A percentile compares a stretch with the other conserved stretches of the same genome.
These are phyloP conservation scores for Ceuthmochares aereus DNA, from an alignment of 2,113 vertebrate species.

Conservation along the genomic window DNA sequence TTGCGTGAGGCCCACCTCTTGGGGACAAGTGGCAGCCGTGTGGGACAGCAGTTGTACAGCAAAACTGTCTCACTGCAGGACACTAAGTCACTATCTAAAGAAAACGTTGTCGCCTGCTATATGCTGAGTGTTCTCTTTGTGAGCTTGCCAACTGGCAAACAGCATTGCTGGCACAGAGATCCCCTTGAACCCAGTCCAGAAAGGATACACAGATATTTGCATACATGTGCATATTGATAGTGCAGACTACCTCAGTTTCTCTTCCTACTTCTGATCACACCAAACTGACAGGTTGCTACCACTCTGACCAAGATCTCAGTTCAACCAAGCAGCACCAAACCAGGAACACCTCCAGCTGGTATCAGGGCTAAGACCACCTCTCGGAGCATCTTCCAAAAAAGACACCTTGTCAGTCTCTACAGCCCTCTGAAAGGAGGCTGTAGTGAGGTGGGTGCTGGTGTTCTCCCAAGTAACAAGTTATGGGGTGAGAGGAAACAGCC, in stretches of 20 bases:
- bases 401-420: too few relatives aligned
- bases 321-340: not conserved
- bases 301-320: not conserved
- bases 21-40: not conserved
- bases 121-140: not conserved
- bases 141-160: not conserved
- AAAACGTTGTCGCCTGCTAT: not conserved
- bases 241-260: not conserved
- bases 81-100: not conserved
- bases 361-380: not conserved
- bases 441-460: too few relatives aligned
- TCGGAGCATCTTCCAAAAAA: not conserved
- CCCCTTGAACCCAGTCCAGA: not conserved
- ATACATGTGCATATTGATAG: fast-evolving
- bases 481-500: too few relatives aligned
- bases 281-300: not conserved
- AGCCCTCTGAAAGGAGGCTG: too few relatives aligned
- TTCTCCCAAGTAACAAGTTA: too few relatives aligned
- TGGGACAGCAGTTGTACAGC: not conserved
- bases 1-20: not conserved
- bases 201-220: not conserved
- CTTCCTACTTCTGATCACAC: not conserved
- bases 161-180: not conserved
- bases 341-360: not conserved
- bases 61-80: not conserved